phyloP scores from a whole-genome alignment of 2,888 invertebrate species.

The Lamellibrachia satsuma region DNA sequence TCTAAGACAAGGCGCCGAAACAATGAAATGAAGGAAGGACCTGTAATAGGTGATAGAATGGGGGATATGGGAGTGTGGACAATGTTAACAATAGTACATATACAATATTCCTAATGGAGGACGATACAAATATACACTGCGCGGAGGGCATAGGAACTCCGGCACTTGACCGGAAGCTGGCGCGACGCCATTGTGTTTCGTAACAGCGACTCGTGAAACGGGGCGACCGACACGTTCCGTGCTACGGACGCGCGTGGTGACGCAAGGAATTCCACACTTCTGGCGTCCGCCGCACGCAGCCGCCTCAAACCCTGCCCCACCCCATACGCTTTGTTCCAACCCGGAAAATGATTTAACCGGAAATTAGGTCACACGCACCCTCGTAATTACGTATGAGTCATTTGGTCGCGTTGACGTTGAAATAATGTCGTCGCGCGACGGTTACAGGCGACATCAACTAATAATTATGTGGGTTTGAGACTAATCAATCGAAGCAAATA shows the following conservation, averaged over 20 bases:
- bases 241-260: not conserved
- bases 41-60: no score
- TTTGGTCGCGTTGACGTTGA: not conserved
- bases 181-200: not conserved
- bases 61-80: no score
- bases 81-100: no score
- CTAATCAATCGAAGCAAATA: not conserved
- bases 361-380: not conserved
- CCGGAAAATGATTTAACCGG: not conserved
- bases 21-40: no score
- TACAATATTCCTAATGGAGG: no score
- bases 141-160: not conserved
- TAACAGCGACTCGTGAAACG: not conserved
- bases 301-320: not conserved
- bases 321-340: not conserved
- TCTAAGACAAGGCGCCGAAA: no score
- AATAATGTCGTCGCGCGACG: not conserved
- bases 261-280: not conserved
- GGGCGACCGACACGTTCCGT: not conserved
- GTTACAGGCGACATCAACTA: not conserved
- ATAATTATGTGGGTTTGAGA: not conserved
- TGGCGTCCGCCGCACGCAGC: not conserved
- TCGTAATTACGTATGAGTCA: not conserved
- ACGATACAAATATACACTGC: no score
- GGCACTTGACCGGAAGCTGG: not conserved